Percentiles rank a stretch among this genome's conserved stretches.
phyloP scores from a whole-genome alignment of 2,113 vertebrate genomes.

The Bombycilla garrulus region DNA sequence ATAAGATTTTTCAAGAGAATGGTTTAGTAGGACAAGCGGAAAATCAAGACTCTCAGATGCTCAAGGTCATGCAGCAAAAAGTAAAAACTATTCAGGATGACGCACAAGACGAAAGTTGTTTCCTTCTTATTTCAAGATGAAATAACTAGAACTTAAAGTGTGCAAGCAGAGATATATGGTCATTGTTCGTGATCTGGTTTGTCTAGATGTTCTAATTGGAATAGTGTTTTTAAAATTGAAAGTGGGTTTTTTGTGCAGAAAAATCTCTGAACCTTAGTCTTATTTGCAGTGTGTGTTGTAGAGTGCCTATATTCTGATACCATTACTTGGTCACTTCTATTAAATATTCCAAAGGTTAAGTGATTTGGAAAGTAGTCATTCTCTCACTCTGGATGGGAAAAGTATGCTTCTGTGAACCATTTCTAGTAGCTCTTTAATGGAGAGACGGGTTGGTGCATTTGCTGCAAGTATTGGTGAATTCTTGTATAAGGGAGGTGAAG shows the following conservation, averaged over 20 bases:
- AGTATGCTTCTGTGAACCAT: neutral
- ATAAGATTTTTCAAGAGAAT: neutral
- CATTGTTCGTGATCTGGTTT: neutral
- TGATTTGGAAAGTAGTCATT: neutral
- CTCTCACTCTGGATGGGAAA: neutral
- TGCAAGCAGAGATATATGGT: neutral
- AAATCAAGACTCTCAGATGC: neutral
- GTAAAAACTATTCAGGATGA: neutral
- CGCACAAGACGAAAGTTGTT: neutral
- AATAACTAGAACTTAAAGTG: neutral
- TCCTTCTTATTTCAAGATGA: neutral
- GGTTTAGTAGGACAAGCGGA: neutral
- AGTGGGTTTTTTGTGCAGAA: neutral
- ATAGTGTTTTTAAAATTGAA: neutral
- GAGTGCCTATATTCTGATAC: neutral
- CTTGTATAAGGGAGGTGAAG: neutral
- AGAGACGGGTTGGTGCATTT: neutral
- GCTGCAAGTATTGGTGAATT: neutral
- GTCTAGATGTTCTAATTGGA: neutral
- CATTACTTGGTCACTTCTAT: neutral
- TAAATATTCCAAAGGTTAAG: neutral
- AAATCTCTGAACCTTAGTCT: neutral
- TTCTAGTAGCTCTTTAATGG: neutral
- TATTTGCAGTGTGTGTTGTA: neutral
- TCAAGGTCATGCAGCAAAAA: neutral